phyloP scores from a whole-genome alignment of 2,888 invertebrate species.

The Micoletzkya japonica region DNA sequence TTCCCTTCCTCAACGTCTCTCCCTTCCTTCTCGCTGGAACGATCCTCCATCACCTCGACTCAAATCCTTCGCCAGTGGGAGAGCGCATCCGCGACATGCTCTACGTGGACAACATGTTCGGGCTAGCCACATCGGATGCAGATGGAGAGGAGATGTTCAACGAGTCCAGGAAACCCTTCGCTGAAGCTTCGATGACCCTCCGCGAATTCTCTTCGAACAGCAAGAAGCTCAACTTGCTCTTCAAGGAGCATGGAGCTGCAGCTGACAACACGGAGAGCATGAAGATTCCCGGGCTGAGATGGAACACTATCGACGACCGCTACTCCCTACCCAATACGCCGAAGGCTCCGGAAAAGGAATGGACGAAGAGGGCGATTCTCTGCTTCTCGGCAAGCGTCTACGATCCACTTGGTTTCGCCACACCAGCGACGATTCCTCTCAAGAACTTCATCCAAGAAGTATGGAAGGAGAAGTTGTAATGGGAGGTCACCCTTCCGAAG shows the following conservation, averaged over 20 bases:
- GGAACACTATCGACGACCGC: neutral
- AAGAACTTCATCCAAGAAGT: neutral
- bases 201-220: constrained; percentile 23
- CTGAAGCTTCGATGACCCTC: constrained; percentile 1
- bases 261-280: neutral
- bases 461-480: too few species aligned
- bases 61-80: neutral
- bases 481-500: too few species aligned
- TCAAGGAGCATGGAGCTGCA: neutral
- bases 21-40: constrained; percentile 28
- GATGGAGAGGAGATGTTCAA: neutral
- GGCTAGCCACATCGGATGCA: neutral
- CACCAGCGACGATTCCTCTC: neutral
- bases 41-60: neutral
- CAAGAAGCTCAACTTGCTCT: neutral
- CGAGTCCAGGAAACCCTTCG: neutral
- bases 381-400: neutral
- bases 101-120: constrained; percentile 31
- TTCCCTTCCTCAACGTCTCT: constrained; percentile 14
- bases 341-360: neutral
- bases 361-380: neutral
- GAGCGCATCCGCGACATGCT: constrained; percentile 1
- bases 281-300: neutral
- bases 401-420: neutral
- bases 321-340: neutral